Evolutionary conservation across 2,797 vertebrate species (phyloP), one percentile per base, ranked within the genome.

Genomic region (Sebastolobus altivelis): DNA sequence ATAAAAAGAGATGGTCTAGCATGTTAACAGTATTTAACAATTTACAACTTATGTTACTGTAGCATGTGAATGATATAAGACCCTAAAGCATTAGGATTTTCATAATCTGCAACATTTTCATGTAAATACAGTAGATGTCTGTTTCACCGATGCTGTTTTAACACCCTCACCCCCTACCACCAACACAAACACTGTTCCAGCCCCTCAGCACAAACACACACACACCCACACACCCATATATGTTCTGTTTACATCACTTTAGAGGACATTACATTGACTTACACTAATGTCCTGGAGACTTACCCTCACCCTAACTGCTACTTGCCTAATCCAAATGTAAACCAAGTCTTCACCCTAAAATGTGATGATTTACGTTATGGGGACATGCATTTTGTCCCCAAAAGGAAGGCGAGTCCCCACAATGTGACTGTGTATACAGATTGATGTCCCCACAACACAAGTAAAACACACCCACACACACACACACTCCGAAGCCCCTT

Each of bases 21-120:
- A 60, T 49, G 40, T 77, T 46, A 84, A 61, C 6, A 9, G 37
- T 72, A 61, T 77, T 87, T 80, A 89, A 73, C 58, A 79, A 77
- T 7, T 25, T 65, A 7, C 20, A 46, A 58, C 16, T 70, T 73
- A 59, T 49, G 22, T 71, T 65, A 25, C 25, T 25, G 25, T 25
- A 20, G 43, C 61, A 0, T 76, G 55, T 65, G 14, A 70, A 60
- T 75, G 27, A 79, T 81, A 75, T 73, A 55, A 70, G 25, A 78
- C 46, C 31, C 40, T 14, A 29, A 66, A 79, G 67, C 38, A 59
- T 75, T 68, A 60, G 67, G 66, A 66, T 82, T 92, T 86, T 68
- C 1, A 81, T 88, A 88, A 89, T 92, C 71, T 76, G 35, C 12
- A 10, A 38, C n/a, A 67, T 72, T 84, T 85, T 63, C 16, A 75